Evolutionary conservation across 1,140 invertebrate species (phyloP).

Genomic region (Drosophila pseudoobscura): DNA sequence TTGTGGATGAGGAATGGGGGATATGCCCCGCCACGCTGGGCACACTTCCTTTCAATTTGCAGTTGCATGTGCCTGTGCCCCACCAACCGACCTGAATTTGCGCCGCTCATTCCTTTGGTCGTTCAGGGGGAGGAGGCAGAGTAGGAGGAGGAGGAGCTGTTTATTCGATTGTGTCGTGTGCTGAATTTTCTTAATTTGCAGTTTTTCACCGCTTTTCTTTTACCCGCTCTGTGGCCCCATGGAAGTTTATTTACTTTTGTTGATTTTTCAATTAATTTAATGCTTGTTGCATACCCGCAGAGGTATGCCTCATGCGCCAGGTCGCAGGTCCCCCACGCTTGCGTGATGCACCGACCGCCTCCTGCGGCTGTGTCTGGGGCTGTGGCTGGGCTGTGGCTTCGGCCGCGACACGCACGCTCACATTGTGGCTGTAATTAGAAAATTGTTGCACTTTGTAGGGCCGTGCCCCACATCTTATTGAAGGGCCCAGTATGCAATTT

Average conservation of each 20-base stretch:
- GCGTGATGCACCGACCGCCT: slow-evolving; percentile 51
- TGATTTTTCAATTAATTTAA: slow-evolving; percentile 81
- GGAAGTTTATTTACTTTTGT: slow-evolving; percentile 65
- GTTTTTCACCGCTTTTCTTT: slow-evolving; percentile 30
- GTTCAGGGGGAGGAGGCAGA: too few species aligned
- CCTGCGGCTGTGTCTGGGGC: too few species aligned
- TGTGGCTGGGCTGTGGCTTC: too few species aligned
- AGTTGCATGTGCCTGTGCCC: slow-evolving; percentile 58
- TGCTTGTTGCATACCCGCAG: slow-evolving; percentile 63
- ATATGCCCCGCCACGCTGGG: slow-evolving; percentile 28
- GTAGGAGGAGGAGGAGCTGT: slow-evolving; percentile 29
- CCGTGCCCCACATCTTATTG: slow-evolving; percentile 33
- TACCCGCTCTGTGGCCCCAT: slow-evolving; percentile 11
- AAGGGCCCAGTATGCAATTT: slow-evolving; percentile 62
- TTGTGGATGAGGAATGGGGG: not conserved
- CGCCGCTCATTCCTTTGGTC: slow-evolving; percentile 19
- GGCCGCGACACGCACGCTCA: slow-evolving; percentile 30
- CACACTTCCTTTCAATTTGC: slow-evolving; percentile 58
- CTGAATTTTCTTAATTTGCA: slow-evolving; percentile 77
- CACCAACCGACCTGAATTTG: slow-evolving; percentile 6
- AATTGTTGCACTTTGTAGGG: slow-evolving; percentile 78
- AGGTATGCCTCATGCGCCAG: slow-evolving; percentile 4
- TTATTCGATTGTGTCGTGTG: slow-evolving; percentile 80
- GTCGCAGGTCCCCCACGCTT: not conserved
- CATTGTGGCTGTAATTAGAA: slow-evolving; percentile 66